A percentile compares a stretch with the other conserved stretches of the same genome.
These are phyloP conservation scores for Cheilosia urbana DNA, from an alignment of 2,888 invertebrate species.

Conservation along the genomic window DNA sequence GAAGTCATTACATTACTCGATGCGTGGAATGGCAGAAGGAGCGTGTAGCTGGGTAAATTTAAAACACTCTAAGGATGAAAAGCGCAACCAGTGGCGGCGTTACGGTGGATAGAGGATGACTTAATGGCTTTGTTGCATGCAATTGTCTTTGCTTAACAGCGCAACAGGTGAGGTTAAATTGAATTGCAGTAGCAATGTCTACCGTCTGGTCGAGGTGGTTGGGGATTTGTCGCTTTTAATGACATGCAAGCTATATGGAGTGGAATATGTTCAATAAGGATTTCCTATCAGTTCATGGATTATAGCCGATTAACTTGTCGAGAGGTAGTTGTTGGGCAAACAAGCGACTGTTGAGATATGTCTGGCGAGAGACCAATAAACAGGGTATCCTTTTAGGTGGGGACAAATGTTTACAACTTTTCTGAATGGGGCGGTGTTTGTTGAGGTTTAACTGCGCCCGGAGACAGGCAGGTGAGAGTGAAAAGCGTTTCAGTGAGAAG, in stretches of 20 bases:
- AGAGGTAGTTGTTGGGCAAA: not conserved
- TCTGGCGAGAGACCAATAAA: not conserved
- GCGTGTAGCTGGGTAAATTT: conserved; percentile 16
- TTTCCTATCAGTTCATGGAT: conserved; percentile 41
- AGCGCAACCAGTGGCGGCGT: conserved; percentile 41
- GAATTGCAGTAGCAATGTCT: conserved; percentile 44
- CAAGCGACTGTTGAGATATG: not conserved
- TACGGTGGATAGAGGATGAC: conserved; percentile 33
- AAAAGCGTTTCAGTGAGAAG: too few relatives aligned
- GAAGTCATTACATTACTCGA: conserved; percentile 36
- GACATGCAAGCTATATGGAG: conserved; percentile 38
- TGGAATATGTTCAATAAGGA: conserved; percentile 31
- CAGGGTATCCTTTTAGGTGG: not conserved
- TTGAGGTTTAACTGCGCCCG: too few relatives aligned
- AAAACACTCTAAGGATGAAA: conserved; percentile 56
- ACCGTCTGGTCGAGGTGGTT: not conserved
- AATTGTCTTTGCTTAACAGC: conserved; percentile 47
- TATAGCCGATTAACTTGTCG: conserved; percentile 44
- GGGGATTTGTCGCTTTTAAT: conserved; percentile 31
- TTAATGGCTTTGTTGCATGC: conserved; percentile 72
- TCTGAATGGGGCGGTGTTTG: too few relatives aligned
- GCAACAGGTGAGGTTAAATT: conserved; percentile 66
- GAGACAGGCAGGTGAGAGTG: too few relatives aligned
- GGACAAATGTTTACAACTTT: not conserved
- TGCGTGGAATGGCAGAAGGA: conserved; percentile 1